phyloP scores from a whole-genome alignment of 92 coral and sea anemone species.

The Bergia sp. region DNA sequence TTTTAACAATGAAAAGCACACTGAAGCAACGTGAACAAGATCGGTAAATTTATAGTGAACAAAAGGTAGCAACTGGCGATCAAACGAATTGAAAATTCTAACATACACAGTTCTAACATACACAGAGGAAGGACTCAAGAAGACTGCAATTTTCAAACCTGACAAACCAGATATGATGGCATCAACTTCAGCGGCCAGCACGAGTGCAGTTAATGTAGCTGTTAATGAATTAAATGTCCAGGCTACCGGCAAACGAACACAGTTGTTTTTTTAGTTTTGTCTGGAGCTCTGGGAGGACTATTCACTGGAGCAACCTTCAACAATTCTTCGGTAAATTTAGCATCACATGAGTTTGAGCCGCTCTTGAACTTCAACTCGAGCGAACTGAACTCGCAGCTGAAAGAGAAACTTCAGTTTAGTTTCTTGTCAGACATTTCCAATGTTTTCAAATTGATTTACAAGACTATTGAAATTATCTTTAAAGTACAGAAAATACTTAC shows the following conservation, averaged over 20 bases:
- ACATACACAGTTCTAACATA: slow-evolving; percentile 43
- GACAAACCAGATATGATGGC: slow-evolving; percentile 40
- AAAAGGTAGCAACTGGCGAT: slow-evolving; percentile 27
- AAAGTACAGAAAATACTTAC: slow-evolving; percentile 29
- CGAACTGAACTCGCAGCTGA: slow-evolving; percentile 34
- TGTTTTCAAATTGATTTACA: slow-evolving; percentile 35
- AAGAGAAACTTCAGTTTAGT: slow-evolving; percentile 36
- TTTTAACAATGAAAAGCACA: slow-evolving; percentile 41
- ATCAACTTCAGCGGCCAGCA: slow-evolving; percentile 46
- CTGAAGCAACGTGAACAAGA: slow-evolving; percentile 50
- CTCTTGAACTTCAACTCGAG: slow-evolving; percentile 32
- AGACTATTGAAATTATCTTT: slow-evolving; percentile 26
- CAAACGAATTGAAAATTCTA: slow-evolving; percentile 42
- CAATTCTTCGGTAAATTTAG: slow-evolving; percentile 23
- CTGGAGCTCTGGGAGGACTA: slow-evolving; percentile 30
- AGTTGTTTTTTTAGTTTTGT: slow-evolving; percentile 30
- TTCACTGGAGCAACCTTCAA: slow-evolving; percentile 34
- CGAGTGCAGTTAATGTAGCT: slow-evolving; percentile 43
- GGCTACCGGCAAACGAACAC: slow-evolving; percentile 30
- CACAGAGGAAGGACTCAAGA: slow-evolving; percentile 42
- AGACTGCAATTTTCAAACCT: slow-evolving; percentile 45
- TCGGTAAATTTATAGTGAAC: slow-evolving; percentile 27
- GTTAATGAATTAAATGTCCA: slow-evolving; percentile 34
- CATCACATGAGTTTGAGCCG: slow-evolving; percentile 34
- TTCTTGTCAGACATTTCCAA: slow-evolving; percentile 39